phyloP scores from a whole-genome alignment of 2,113 vertebrate species.

The Myodes glareolus region DNA sequence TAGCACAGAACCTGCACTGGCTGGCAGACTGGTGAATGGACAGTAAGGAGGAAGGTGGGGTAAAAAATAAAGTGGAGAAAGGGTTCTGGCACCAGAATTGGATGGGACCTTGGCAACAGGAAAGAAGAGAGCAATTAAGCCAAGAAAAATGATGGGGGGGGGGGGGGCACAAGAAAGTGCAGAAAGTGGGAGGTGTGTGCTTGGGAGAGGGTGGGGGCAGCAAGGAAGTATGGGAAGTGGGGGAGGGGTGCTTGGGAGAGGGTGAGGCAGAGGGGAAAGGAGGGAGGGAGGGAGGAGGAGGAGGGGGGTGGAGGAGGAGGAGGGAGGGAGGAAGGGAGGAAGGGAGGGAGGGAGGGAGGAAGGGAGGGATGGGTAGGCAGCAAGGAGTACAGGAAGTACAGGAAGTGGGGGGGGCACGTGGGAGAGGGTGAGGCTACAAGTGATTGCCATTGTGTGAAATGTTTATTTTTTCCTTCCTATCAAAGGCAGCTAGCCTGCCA shows the following conservation, averaged over 20 bases:
- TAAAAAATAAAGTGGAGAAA: not conserved
- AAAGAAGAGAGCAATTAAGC: not conserved
- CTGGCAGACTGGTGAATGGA: not conserved
- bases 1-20: not conserved
- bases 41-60: not conserved
- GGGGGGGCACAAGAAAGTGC: not conserved
- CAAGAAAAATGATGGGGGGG: not conserved
- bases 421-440: not conserved
- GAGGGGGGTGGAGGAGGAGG: too few species aligned
- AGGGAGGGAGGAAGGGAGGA: not conserved
- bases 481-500: not conserved
- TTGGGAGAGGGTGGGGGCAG: too few species aligned
- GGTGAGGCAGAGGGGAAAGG: not conserved
- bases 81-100: not conserved
- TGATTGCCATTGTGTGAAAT: not conserved
- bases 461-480: not conserved
- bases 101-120: not conserved
- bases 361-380: not conserved
- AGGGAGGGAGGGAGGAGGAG: fast-evolving
- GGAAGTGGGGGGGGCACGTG: not conserved
- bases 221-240: too few species aligned
- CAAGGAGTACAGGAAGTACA: not conserved
- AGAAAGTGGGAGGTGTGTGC: too few species aligned
- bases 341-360: fast-evolving
- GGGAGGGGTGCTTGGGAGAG: too few species aligned